phyloP scores from a whole-genome alignment of 2,113 vertebrate species.

The Saccopteryx bilineata region DNA sequence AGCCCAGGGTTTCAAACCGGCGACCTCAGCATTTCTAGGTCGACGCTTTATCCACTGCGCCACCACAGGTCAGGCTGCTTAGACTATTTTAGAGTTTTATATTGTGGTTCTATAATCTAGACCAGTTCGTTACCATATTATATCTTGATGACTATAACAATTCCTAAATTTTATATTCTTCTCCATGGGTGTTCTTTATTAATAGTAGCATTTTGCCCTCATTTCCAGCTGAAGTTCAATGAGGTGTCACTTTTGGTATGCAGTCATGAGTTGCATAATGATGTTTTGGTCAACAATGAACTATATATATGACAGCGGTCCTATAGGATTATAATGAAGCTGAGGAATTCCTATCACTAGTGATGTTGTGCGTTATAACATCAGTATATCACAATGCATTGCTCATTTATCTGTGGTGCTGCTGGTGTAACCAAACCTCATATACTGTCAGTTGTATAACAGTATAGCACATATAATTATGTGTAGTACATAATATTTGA shows the following conservation, averaged over 20 bases:
- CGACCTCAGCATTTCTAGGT: no score
- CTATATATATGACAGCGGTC: not conserved
- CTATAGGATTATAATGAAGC: not conserved
- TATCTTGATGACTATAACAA: not conserved
- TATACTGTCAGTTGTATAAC: no score
- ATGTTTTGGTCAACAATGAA: not conserved
- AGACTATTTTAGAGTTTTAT: not conserved
- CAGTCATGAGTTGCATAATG: not conserved
- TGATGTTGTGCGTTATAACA: no score
- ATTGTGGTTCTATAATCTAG: not conserved
- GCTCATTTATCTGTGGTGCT: no score
- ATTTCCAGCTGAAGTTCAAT: not conserved
- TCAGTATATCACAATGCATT: no score
- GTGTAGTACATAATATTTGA: no score
- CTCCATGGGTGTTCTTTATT: not conserved
- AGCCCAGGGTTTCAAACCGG: no score
- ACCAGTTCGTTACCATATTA: not conserved
- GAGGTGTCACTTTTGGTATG: not conserved
- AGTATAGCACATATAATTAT: no score
- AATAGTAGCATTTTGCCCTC: not conserved
- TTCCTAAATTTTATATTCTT: constrained; percentile 35
- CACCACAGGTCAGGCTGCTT: no score
- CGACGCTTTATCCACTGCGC: no score
- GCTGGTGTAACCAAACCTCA: no score
- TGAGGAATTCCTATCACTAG: no score